Evolutionary conservation across 2,113 vertebrate genomes (phyloP), one percentile per base, ranked within the genome.

Genomic region (Psittacara wagleri): DNA sequence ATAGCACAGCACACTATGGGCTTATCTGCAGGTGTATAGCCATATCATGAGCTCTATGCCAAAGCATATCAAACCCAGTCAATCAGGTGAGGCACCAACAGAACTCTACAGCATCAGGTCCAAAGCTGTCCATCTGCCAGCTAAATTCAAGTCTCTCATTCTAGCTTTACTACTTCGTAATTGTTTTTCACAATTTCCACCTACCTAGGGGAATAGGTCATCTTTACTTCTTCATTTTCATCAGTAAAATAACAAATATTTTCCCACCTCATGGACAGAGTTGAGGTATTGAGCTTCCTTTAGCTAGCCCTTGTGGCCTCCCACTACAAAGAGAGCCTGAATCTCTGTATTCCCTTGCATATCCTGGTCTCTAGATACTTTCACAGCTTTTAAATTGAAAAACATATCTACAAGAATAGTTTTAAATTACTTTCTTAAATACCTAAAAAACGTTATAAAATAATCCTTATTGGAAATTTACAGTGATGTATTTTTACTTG

Each of bases 1-100:
- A 44, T 23, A 74, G 35, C 24, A 25, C 48, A 89, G 39, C 39
- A 12, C 35, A n/a, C n/a, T 6, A 27, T 3, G 0, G 0, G 51
- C 16, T 44, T 73, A 55, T 44, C 8, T 66, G 49, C 74, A 61
- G 19, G 4, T 9, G 3, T 17, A 13, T 11, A 10, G 59, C 17
- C 37, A 10, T 12, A 6, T 6, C 39, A 22, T 4, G 13, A n/a
- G 17, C 2, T 6, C 27, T 55, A 10, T 28, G 39, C 10, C 64
- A 90, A 69, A 78, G 48, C 6, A 29, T 0, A 28, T 11, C 23
- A 69, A 92, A 82, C 2, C 19, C 33, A 54, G 11, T 19, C 54
- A 37, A 61, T 13, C 35, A 31, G 49, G 29, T 2, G 14, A 61
- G 64, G 48, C 27, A 27, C 23, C 18, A 31, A 55, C 2, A 2